These are phyloP conservation scores for Zygaena filipendulae DNA, from an alignment of 2,888 invertebrate genomes.

Conservation along the genomic window DNA sequence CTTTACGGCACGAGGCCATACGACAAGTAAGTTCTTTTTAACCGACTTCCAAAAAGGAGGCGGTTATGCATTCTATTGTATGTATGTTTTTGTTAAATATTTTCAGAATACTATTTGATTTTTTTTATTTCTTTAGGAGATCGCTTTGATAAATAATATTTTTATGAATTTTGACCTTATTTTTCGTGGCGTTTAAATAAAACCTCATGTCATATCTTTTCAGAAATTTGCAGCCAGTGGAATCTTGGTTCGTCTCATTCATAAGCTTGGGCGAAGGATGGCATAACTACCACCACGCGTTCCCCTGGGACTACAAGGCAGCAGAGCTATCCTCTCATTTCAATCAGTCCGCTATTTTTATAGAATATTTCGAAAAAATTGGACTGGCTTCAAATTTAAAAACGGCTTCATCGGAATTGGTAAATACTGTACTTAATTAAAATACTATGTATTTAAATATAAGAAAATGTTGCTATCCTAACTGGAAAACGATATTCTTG, in stretches of 20 bases:
- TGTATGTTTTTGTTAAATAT: too few relatives aligned
- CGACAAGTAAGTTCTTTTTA: too few relatives aligned
- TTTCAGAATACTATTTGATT: neutral
- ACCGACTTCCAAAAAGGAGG: too few relatives aligned
- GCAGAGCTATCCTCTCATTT: slow-evolving; percentile 79
- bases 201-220: too few relatives aligned
- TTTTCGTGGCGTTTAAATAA: too few relatives aligned
- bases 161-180: slow-evolving; percentile 1
- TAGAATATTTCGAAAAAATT: slow-evolving; percentile 67
- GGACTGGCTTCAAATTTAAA: slow-evolving; percentile 75
- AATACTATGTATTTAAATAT: neutral
- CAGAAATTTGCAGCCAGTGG: slow-evolving; percentile 81
- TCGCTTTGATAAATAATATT: too few relatives aligned
- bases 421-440: slow-evolving; percentile 17
- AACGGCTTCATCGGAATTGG: slow-evolving; percentile 44
- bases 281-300: slow-evolving; percentile 94
- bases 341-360: slow-evolving; percentile 72
- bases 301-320: slow-evolving; percentile 93
- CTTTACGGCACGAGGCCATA: slow-evolving; percentile 82
- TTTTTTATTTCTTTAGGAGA: neutral
- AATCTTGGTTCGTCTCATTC: slow-evolving; percentile 78
- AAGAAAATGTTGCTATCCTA: too few relatives aligned
- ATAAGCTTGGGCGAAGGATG: slow-evolving; percentile 85
- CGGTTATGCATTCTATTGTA: too few relatives aligned
- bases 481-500: too few relatives aligned